Evolutionary conservation across 2,888 invertebrate genomes (phyloP).

Genomic region (Lithodes maja): DNA sequence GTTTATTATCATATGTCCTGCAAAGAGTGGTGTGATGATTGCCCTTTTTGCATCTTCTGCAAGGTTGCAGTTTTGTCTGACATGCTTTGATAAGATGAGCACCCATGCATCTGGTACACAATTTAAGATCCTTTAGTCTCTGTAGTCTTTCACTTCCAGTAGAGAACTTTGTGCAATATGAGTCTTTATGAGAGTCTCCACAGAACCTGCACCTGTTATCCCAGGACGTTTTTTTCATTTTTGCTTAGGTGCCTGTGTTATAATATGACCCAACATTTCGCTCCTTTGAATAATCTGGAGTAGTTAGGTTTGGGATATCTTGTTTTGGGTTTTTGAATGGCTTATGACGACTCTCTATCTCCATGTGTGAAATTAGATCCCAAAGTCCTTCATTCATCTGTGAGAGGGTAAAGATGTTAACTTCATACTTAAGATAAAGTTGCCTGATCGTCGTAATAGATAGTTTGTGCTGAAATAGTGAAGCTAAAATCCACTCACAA

Average conservation of each 20-base stretch:
- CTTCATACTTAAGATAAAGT: constrained; percentile 8
- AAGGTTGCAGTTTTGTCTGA: too few species aligned
- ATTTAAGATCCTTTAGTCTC: not conserved
- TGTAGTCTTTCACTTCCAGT: constrained; percentile 13
- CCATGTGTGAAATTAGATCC: constrained; percentile 19
- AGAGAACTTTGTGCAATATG: constrained; percentile 12
- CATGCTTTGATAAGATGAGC: not conserved
- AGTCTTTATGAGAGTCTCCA: constrained; percentile 1
- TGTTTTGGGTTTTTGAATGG: not conserved
- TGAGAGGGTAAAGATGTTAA: not conserved
- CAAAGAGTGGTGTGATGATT: constrained; percentile 21
- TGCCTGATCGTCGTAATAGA: not conserved
- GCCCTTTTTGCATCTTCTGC: not conserved
- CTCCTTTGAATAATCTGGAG: not conserved
- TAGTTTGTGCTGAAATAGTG: not conserved
- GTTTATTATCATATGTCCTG: constrained; percentile 7
- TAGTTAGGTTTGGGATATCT: not conserved
- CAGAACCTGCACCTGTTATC: constrained; percentile 8
- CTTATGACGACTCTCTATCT: not conserved
- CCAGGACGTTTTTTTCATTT: not conserved
- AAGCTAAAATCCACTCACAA: not conserved
- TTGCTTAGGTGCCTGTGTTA: not conserved
- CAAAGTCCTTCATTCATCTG: not conserved
- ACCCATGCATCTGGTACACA: constrained; percentile 22
- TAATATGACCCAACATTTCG: not conserved